Evolutionary conservation across 2,888 invertebrate species (phyloP).

Genomic region (Brachyptera risi): DNA sequence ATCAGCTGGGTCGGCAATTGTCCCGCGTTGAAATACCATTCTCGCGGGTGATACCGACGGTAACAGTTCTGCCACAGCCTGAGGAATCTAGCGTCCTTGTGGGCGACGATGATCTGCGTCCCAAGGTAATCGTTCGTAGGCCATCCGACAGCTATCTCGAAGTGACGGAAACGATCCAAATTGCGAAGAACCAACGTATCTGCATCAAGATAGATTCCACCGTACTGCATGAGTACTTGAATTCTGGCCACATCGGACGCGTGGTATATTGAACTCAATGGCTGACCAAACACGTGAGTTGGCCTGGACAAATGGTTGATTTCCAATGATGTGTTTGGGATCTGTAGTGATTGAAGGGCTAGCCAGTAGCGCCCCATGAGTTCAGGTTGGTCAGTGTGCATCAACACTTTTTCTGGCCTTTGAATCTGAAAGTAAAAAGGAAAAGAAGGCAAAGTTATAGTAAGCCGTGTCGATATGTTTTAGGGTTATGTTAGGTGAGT

Average conservation of each 20-base stretch:
- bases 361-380: slow-evolving; percentile 38
- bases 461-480: neutral
- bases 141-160: slow-evolving; percentile 43
- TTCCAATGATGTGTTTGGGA: slow-evolving; percentile 29
- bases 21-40: slow-evolving; percentile 46
- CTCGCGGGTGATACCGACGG: slow-evolving; percentile 39
- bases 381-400: slow-evolving; percentile 40
- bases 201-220: slow-evolving; percentile 44
- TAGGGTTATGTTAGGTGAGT: too few relatives aligned
- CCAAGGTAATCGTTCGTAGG: slow-evolving; percentile 41
- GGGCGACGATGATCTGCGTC: slow-evolving; percentile 42
- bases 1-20: slow-evolving; percentile 42
- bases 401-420: slow-evolving; percentile 39
- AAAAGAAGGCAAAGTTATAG: neutral
- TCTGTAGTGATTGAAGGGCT: slow-evolving; percentile 32
- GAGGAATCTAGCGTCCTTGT: slow-evolving; percentile 42
- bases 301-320: slow-evolving; percentile 37
- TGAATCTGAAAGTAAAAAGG: slow-evolving; percentile 35
- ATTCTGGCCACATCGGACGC: slow-evolving; percentile 43
- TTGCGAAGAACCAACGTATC: slow-evolving; percentile 42
- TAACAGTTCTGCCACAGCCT: slow-evolving; percentile 42
- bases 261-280: slow-evolving; percentile 43
- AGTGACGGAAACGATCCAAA: slow-evolving; percentile 41
- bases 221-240: slow-evolving; percentile 40
- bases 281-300: slow-evolving; percentile 44